phyloP scores from a whole-genome alignment of 2,113 vertebrate genomes.

The Callocephalon fimbriatum region DNA sequence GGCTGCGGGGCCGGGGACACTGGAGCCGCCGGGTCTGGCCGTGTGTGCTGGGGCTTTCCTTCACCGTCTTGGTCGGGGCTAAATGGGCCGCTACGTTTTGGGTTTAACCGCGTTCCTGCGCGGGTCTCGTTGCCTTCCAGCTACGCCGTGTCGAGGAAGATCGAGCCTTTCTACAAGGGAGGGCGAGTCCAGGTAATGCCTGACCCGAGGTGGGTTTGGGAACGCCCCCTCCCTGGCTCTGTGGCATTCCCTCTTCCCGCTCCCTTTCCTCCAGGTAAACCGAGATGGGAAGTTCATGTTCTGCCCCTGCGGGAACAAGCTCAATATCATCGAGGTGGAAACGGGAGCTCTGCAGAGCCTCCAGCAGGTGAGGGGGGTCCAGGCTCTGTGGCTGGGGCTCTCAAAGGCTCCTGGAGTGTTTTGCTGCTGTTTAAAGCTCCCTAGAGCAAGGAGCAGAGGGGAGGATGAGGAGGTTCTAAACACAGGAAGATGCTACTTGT shows the following conservation, averaged over 20 bases:
- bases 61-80: too few relatives aligned
- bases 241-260: rapidly evolving
- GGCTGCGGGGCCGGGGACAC: too few relatives aligned
- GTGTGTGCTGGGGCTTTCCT: neutral
- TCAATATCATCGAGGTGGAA: conserved; percentile 88
- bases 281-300: conserved; percentile 89
- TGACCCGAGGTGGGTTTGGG: rapidly evolving
- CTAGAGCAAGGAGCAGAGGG: rapidly evolving
- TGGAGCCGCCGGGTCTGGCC: neutral
- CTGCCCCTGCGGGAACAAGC: conserved; percentile 85
- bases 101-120: rapidly evolving
- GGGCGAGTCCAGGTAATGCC: conserved; percentile 90
- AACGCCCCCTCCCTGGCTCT: rapidly evolving
- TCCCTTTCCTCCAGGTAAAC: conserved; percentile 78
- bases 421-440: neutral
- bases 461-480: rapidly evolving
- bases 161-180: conserved; percentile 97
- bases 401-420: rapidly evolving
- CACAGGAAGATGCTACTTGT: rapidly evolving
- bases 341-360: conserved; percentile 85
- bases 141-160: conserved; percentile 83
- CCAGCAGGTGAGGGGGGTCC: conserved; percentile 83
- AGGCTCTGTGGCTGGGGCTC: neutral
- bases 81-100: rapidly evolving
- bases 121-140: conserved; percentile 59